Base-by-base conservation (phyloP, 2,888 invertebrate species). In the Drosophila demipolita region DNA sequence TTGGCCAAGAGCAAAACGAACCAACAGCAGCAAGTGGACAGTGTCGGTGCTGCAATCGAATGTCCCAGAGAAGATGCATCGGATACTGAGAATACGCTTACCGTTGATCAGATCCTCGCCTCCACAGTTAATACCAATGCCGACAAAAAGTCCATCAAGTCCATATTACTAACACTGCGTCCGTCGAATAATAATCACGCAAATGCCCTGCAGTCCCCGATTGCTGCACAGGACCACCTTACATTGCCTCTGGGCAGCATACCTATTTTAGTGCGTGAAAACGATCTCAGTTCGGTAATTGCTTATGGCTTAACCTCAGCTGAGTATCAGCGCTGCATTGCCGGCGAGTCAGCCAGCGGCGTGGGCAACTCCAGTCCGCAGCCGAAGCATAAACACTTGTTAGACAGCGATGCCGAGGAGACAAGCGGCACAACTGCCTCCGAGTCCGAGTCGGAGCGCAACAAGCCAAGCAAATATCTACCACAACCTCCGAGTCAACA, bases 261-360 rank as follows among this genome's bases (percentile, higher is more conserved):
- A n/a, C 95, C 96, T 0, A 93, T 96, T n/a, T 94, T 96, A 2
- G 96, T 98, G 0, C 96, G 96, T 82, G 97, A 97, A 91, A 95
- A 94, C 48, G 97, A 98, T 92, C 95, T 96, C 0, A 97, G 97
- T 76, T 97, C 97, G 0, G 96, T 98, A 60, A 96, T 98, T 70
- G 97, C 98, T 0, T 97, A 97, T 90, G 95, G 97, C 1, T 93
- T 98, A 29, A 95, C 95, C 68, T 96, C 96, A 0, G 92, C 93
- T 17, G 96, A 97, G 61, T 97, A 97, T 90, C 95, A 95, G 79
- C 94, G 94, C 58, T 92, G 94, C 1, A 90, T 96, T n/a, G 62
- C 61, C 1, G 73, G 57, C 32, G 71, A 64, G 26, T 32, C 69
- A 50, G 15, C 60, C 42, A 36, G 40, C n/a, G 62, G 50, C n/a